These are phyloP conservation scores for Tachycineta bicolor DNA, from an alignment of 2,113 vertebrate genomes.

Conservation along the genomic window DNA sequence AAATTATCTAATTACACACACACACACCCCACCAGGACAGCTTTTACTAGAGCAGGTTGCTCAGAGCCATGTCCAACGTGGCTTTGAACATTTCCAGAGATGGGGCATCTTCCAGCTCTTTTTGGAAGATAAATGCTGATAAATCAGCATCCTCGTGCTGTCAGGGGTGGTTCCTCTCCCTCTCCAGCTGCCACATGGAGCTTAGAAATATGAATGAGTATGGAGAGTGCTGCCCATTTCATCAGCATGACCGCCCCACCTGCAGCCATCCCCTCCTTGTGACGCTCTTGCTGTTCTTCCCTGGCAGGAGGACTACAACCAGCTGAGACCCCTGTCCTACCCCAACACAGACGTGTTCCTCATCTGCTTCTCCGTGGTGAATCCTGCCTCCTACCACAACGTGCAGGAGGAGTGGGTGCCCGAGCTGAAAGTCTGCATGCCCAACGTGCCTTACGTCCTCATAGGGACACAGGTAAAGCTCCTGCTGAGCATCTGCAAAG, in stretches of 20 bases:
- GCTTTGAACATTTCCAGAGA: not conserved
- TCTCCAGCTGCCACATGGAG: not conserved
- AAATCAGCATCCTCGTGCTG: not conserved
- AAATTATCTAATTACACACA: not conserved
- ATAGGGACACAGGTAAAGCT: slow-evolving; percentile 85
- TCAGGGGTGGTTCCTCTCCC: accelerated
- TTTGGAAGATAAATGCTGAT: not conserved
- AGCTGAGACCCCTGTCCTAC: slow-evolving; percentile 87
- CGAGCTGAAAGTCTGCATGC: slow-evolving; percentile 87
- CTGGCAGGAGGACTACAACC: slow-evolving; percentile 88
- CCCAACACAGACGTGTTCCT: slow-evolving; percentile 89
- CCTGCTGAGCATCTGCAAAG: not conserved
- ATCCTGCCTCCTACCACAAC: slow-evolving; percentile 88
- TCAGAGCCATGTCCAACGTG: accelerated
- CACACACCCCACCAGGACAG: not conserved
- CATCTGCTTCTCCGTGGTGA: slow-evolving; percentile 90
- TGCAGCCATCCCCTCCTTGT: not conserved
- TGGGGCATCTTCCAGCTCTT: not conserved
- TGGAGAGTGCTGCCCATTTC: not conserved
- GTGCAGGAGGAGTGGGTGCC: slow-evolving; percentile 91
- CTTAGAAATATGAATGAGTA: accelerated
- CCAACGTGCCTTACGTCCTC: slow-evolving; percentile 86
- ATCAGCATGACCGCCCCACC: accelerated
- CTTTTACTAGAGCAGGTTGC: not conserved
- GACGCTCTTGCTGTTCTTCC: not conserved